A percentile compares a stretch with the other conserved stretches of the same genome.
phyloP scores from a whole-genome alignment of 1,140 invertebrate species.

The Drosophila lowei region DNA sequence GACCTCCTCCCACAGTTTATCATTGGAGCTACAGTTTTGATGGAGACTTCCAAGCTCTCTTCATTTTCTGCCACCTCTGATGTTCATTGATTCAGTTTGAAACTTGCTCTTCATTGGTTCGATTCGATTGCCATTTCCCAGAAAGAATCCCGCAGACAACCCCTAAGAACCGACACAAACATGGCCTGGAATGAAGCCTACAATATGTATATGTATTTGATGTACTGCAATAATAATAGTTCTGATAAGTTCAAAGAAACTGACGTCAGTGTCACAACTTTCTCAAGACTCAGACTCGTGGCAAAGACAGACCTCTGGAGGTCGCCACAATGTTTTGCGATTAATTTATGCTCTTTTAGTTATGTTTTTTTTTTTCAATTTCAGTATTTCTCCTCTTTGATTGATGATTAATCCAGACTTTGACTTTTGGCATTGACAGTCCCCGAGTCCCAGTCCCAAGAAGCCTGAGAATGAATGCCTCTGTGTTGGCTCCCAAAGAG shows the following conservation, averaged over 20 bases:
- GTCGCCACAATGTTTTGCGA: slow-evolving; percentile 26
- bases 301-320: background rate
- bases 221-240: background rate
- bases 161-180: background rate
- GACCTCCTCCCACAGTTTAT: too few species aligned
- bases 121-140: too few species aligned
- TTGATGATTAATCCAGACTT: slow-evolving; percentile 81
- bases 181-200: background rate
- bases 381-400: slow-evolving; percentile 47
- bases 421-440: slow-evolving; percentile 76
- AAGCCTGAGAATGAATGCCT: slow-evolving; percentile 18
- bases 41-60: too few species aligned
- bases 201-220: background rate
- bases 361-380: slow-evolving; percentile 6
- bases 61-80: too few species aligned
- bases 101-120: too few species aligned
- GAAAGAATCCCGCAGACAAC: background rate
- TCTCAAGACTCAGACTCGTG: slow-evolving; percentile 28
- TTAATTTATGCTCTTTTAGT: slow-evolving; percentile 64
- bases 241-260: background rate
- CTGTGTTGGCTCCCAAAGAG: slow-evolving; percentile 11
- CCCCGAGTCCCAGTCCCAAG: background rate
- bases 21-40: too few species aligned
- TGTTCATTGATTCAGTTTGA: too few species aligned
- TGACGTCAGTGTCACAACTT: slow-evolving; percentile 34